Evolutionary conservation across 2,113 vertebrate genomes (phyloP).

Genomic region (Elephas maximus): DNA sequence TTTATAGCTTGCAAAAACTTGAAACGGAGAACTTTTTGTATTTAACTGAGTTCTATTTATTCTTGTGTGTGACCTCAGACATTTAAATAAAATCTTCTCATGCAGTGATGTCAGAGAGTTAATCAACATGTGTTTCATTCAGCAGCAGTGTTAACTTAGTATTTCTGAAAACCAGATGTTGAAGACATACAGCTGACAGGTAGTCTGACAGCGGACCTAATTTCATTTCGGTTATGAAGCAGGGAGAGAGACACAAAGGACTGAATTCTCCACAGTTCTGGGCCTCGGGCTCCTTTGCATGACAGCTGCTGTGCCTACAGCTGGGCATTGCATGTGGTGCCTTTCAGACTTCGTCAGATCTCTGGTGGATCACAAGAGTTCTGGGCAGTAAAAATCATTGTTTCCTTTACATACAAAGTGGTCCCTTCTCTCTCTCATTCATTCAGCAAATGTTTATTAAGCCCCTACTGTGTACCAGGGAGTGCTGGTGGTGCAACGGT

Average conservation of each 20-base stretch:
- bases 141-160: not conserved
- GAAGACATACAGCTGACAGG: slow-evolving; percentile 16
- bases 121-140: slow-evolving; percentile 31
- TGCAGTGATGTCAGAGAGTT: slow-evolving; percentile 41
- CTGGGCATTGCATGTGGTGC: slow-evolving; percentile 22
- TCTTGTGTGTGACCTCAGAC: slow-evolving; percentile 48
- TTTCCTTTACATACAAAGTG: not conserved
- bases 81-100: slow-evolving; percentile 50
- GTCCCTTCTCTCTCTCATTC: not conserved
- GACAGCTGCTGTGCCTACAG: slow-evolving; percentile 59
- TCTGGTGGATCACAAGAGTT: not conserved
- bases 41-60: slow-evolving; percentile 5
- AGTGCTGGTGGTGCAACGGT: not conserved
- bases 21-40: slow-evolving; percentile 52
- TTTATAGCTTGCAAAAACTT: slow-evolving; percentile 42
- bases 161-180: slow-evolving; percentile 71
- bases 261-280: slow-evolving; percentile 31
- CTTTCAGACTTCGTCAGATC: slow-evolving; percentile 26
- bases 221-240: not conserved
- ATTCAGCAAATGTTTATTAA: not conserved
- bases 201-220: slow-evolving; percentile 34
- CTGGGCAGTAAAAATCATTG: not conserved
- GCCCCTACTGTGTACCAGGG: not conserved
- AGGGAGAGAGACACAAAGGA: slow-evolving; percentile 50
- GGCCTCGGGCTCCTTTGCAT: not conserved